These are phyloP conservation scores for Auanema freiburgensis DNA, from an alignment of 2,888 invertebrate species.

Conservation along the genomic window DNA sequence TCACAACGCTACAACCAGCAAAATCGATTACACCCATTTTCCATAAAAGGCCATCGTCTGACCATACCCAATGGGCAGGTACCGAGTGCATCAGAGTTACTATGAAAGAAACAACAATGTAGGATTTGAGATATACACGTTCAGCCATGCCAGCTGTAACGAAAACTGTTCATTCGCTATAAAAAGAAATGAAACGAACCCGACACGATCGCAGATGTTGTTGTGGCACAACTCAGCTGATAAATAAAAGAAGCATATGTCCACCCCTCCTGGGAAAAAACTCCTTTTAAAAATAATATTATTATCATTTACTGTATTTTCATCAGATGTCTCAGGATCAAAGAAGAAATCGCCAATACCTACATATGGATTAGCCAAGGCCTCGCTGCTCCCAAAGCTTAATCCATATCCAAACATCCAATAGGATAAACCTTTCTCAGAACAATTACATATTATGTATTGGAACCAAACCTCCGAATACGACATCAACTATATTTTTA, in stretches of 20 bases:
- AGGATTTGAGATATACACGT: conserved; percentile 50
- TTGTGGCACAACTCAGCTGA: conserved; percentile 56
- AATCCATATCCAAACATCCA: conserved; percentile 92
- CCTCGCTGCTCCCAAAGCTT: conserved; percentile 74
- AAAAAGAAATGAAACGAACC: conserved; percentile 24
- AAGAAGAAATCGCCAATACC: conserved; percentile 53
- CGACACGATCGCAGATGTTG: conserved; percentile 55
- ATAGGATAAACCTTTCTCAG: conserved; percentile 75
- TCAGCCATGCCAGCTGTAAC: conserved; percentile 57
- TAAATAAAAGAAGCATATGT: conserved; percentile 52
- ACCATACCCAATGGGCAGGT: conserved; percentile 56
- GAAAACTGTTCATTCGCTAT: conserved; percentile 1
- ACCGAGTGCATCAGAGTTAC: conserved; percentile 42
- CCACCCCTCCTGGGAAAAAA: conserved; percentile 40
- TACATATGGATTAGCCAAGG: conserved; percentile 37
- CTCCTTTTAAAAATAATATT: neutral
- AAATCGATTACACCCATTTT: conserved; percentile 46
- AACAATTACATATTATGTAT: neutral
- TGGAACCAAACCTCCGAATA: conserved; percentile 74
- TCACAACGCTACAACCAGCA: conserved; percentile 48
- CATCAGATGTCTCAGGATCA: conserved; percentile 36
- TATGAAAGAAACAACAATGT: conserved; percentile 41
- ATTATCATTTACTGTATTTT: conserved; percentile 14
- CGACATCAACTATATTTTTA: conserved; percentile 82
- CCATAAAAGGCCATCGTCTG: conserved; percentile 40